A percentile compares a stretch with the other conserved stretches of the same genome.
Conservation (phyloP, 2,888 invertebrate genomes). For the Limenitis camilla region DNA sequence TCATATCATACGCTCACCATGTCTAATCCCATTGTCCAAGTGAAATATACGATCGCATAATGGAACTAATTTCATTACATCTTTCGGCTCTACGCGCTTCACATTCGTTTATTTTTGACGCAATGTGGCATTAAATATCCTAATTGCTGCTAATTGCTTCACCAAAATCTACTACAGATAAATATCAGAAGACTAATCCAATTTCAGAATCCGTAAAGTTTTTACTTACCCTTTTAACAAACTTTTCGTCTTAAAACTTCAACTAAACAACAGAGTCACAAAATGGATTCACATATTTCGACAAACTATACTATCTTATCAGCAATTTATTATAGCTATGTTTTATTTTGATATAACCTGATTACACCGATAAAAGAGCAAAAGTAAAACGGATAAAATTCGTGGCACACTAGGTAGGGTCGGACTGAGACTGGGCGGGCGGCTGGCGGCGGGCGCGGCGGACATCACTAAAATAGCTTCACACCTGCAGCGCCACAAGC, state of each 20-base stretch:
- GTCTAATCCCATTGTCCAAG: constrained; percentile 22
- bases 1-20: constrained; percentile 21
- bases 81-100: constrained; percentile 16
- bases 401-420: constrained; percentile 25
- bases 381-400: constrained; percentile 1
- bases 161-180: not conserved
- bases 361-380: constrained; percentile 16
- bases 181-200: not conserved
- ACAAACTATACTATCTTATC: not conserved
- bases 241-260: not conserved
- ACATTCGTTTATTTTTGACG: constrained; percentile 17
- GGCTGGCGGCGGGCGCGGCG: constrained; percentile 46
- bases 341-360: constrained; percentile 8
- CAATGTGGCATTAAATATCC: constrained; percentile 5
- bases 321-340: not conserved
- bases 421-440: constrained; percentile 58
- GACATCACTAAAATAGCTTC: constrained; percentile 57
- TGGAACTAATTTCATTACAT: constrained; percentile 22
- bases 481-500: constrained; percentile 60
- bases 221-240: constrained; percentile 8
- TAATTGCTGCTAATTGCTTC: not conserved
- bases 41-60: constrained; percentile 16
- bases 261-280: not conserved
- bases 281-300: not conserved
- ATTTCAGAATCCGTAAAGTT: not conserved